These are phyloP conservation scores for Orchestes rusci DNA, from an alignment of 2,888 invertebrate species.

Conservation along the genomic window DNA sequence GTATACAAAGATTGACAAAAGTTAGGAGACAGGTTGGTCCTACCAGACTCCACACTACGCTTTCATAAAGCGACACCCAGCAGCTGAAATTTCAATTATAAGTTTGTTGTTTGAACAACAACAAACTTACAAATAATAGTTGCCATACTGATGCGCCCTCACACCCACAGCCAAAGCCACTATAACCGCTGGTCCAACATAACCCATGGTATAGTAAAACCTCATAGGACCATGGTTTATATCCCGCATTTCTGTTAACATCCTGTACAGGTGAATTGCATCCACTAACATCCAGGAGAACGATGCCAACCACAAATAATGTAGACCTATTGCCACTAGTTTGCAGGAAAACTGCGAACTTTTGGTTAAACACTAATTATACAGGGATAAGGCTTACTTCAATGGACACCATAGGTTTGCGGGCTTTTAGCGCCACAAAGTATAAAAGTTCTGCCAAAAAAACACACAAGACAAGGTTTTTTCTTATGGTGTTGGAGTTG, in stretches of 20 bases:
- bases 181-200: slow-evolving; percentile 84
- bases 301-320: slow-evolving; percentile 87
- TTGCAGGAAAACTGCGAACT: slow-evolving; percentile 70
- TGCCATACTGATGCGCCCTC: slow-evolving; percentile 91
- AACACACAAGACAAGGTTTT: slow-evolving; percentile 86
- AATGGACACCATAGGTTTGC: slow-evolving; percentile 71
- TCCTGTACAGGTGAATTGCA: slow-evolving; percentile 85
- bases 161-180: slow-evolving; percentile 89
- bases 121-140: slow-evolving; percentile 78
- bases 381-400: slow-evolving; percentile 51
- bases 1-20: slow-evolving; percentile 67
- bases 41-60: slow-evolving; percentile 92
- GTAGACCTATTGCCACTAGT: slow-evolving; percentile 80
- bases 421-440: slow-evolving; percentile 77
- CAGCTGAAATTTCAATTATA: slow-evolving; percentile 55
- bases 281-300: slow-evolving; percentile 91
- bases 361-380: background rate
- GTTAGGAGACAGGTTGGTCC: slow-evolving; percentile 81
- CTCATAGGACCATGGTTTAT: slow-evolving; percentile 92
- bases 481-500: slow-evolving; percentile 90
- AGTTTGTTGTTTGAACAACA: slow-evolving; percentile 1
- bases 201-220: slow-evolving; percentile 87
- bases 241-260: slow-evolving; percentile 91
- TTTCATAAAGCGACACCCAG: slow-evolving; percentile 90
- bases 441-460: slow-evolving; percentile 81